phyloP scores from a whole-genome alignment of 2,888 invertebrate species.

The Heliconius erato region DNA sequence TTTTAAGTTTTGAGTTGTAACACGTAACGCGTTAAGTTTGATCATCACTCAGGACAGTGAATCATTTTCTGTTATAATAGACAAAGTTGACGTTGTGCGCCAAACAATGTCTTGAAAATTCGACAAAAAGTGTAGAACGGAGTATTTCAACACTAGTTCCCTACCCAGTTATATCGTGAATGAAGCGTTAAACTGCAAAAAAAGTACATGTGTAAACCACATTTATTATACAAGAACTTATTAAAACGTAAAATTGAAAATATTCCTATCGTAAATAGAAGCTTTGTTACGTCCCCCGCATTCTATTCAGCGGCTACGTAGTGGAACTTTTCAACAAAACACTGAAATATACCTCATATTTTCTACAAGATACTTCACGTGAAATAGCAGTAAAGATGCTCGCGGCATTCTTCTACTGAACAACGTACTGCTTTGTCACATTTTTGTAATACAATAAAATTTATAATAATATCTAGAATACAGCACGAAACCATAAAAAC shows the following conservation, averaged over 20 bases:
- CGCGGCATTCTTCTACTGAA: slow-evolving; percentile 13
- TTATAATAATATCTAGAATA: not conserved
- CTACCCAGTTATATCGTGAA: not conserved
- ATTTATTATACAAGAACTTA: not conserved
- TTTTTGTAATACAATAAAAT: not conserved
- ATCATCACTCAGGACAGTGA: too few relatives aligned
- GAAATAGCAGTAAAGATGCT: not conserved
- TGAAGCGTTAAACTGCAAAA: too few relatives aligned
- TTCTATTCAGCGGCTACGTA: not conserved
- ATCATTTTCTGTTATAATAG: too few relatives aligned
- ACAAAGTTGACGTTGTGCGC: too few relatives aligned
- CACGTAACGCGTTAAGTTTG: too few relatives aligned
- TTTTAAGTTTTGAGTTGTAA: too few relatives aligned
- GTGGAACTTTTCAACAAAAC: not conserved
- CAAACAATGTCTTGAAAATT: too few relatives aligned
- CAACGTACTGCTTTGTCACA: not conserved
- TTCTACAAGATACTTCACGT: not conserved
- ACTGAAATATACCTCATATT: not conserved
- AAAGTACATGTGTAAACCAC: not conserved
- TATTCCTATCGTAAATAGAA: not conserved
- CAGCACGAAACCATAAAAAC: not conserved
- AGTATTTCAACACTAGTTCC: not conserved
- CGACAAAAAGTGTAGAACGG: too few relatives aligned
- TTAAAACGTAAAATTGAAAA: not conserved
- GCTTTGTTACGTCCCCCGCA: not conserved